These are phyloP conservation scores for Oreochromis mossambicus DNA, from an alignment of 2,797 vertebrate genomes.

Conservation along the genomic window DNA sequence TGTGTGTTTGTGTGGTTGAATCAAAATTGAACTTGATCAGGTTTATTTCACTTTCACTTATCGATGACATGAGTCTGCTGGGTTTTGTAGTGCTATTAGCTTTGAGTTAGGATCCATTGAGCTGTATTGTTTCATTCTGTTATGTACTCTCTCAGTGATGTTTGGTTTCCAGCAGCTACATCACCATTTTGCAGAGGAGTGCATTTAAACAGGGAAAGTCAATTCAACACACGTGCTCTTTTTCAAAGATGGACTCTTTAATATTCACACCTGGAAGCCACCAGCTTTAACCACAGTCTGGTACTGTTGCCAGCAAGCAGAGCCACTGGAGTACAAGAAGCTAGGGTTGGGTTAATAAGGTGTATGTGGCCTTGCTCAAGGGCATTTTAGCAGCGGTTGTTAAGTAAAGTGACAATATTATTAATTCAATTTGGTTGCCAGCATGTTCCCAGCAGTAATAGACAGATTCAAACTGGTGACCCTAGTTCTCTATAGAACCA, in stretches of 20 bases:
- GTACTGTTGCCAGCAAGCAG: not conserved
- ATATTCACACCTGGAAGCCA: not conserved
- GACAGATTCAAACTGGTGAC: not conserved
- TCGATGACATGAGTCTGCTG: not conserved
- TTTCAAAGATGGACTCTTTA: not conserved
- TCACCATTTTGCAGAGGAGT: not conserved
- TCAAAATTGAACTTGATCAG: conserved; percentile 14
- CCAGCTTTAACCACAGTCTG: not conserved
- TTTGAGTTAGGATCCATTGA: not conserved
- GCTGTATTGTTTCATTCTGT: conserved; percentile 2
- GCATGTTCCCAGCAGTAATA: conserved; percentile 6
- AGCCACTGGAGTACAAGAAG: not conserved
- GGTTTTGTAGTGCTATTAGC: not conserved
- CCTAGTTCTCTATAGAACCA: not conserved
- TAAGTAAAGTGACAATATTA: not conserved
- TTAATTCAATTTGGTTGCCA: conserved; percentile 5
- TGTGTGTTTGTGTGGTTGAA: not conserved
- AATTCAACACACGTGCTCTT: not conserved
- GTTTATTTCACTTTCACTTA: not conserved
- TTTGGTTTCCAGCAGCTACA: not conserved
- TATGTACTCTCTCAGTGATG: not conserved
- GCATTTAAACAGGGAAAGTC: not conserved
- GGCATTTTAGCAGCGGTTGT: conserved; percentile 2
- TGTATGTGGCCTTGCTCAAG: not conserved
- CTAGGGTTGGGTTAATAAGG: not conserved